Percentiles rank a stretch among this genome's conserved stretches.
These are phyloP conservation scores for Scaptomyza caliginosa DNA, from an alignment of 2,888 invertebrate species.

Conservation along the genomic window DNA sequence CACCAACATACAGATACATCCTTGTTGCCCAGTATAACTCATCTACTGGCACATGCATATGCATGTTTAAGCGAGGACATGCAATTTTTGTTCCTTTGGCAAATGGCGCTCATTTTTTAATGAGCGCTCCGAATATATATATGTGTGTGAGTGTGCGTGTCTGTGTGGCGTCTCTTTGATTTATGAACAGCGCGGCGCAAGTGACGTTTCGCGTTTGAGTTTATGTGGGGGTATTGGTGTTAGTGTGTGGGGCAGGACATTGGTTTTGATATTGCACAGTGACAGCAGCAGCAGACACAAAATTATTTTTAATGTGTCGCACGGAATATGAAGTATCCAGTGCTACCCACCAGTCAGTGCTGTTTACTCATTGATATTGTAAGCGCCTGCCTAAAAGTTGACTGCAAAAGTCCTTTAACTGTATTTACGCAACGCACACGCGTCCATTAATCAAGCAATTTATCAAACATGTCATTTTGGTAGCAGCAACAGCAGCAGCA, in stretches of 20 bases:
- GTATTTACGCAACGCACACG: constrained; percentile 68
- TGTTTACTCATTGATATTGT: constrained; percentile 45
- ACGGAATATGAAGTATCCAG: constrained; percentile 45
- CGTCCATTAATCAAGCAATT: constrained; percentile 77
- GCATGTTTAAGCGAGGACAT: constrained; percentile 65
- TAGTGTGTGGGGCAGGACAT: constrained; percentile 11
- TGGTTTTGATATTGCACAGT: constrained; percentile 33
- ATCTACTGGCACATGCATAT: constrained; percentile 54
- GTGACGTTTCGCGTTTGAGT: constrained; percentile 52
- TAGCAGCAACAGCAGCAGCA: constrained; percentile 9
- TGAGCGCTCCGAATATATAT: constrained; percentile 67
- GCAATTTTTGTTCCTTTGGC: constrained; percentile 68
- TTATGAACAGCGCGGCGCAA: constrained; percentile 63
- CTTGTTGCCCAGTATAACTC: constrained; percentile 9
- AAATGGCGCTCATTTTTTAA: constrained; percentile 77
- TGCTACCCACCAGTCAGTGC: not conserved
- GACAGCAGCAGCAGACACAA: constrained; percentile 37
- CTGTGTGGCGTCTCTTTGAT: constrained; percentile 60
- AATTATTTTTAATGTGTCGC: constrained; percentile 60
- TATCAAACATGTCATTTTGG: constrained; percentile 76
- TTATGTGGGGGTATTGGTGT: not conserved
- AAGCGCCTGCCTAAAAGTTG: constrained; percentile 43
- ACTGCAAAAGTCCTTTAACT: constrained; percentile 61
- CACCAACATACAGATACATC: constrained; percentile 10
- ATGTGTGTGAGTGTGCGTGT: not conserved